Conservation (phyloP, 1,140 invertebrate genomes). For the Anastatus disparis region DNA sequence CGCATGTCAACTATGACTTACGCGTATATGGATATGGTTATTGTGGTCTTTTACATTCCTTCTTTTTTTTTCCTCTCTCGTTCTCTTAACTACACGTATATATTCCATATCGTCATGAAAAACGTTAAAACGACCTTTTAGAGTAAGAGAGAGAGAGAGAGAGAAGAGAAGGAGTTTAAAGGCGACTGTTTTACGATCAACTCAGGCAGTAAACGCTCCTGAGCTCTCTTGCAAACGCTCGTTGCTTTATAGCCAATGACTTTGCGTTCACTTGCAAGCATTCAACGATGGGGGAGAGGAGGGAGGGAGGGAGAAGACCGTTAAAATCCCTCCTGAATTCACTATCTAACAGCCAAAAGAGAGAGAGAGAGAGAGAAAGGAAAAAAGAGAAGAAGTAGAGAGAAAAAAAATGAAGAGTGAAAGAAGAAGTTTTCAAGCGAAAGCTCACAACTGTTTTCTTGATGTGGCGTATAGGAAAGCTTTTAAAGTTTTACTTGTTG, state of each 20-base stretch:
- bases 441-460: no score
- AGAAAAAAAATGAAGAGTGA: no score
- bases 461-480: no score
- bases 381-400: no score
- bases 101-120: no score
- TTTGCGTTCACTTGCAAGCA: slow-evolving; percentile 4
- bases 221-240: slow-evolving; percentile 44
- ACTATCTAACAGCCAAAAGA: background rate
- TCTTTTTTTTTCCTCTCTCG: slow-evolving; percentile 19
- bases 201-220: slow-evolving; percentile 48
- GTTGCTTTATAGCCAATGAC: slow-evolving; percentile 47
- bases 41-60: slow-evolving; percentile 36
- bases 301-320: background rate
- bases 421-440: no score
- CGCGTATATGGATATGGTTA: slow-evolving; percentile 36
- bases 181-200: slow-evolving; percentile 46
- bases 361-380: no score
- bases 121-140: no score
- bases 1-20: background rate
- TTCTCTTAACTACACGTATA: no score
- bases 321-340: slow-evolving; percentile 30
- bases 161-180: background rate
- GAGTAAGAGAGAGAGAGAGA: background rate
- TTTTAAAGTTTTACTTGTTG: no score
- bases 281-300: background rate